phyloP scores from a whole-genome alignment of 2,113 vertebrate genomes.

The Rhinopomastus cyanomelas region DNA sequence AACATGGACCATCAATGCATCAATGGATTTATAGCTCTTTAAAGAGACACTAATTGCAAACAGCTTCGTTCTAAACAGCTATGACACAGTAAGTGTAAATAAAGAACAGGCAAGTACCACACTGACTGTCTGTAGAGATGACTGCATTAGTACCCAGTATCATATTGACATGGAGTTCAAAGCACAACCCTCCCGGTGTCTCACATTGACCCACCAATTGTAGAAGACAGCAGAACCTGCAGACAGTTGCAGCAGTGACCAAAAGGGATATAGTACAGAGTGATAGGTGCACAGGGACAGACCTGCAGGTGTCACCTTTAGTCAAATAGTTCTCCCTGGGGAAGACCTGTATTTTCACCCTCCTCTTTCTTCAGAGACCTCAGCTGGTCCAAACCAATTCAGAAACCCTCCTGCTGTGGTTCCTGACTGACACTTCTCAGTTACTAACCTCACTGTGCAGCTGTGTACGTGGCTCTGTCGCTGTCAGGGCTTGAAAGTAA shows the following conservation, averaged over 20 bases:
- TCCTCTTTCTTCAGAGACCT: not conserved
- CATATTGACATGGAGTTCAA: not conserved
- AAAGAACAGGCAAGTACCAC: not conserved
- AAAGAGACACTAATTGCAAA: not conserved
- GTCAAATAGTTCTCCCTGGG: not conserved
- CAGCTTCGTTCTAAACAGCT: not conserved
- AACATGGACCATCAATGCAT: not conserved
- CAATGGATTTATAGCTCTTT: not conserved
- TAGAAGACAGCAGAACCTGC: not conserved
- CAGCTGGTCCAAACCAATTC: not conserved
- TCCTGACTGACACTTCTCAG: not conserved
- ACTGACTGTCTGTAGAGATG: not conserved
- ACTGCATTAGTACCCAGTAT: not conserved
- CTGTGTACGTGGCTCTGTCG: not conserved
- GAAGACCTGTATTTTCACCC: accelerated
- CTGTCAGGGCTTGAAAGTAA: too few species aligned
- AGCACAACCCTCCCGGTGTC: not conserved
- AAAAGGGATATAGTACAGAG: too few species aligned
- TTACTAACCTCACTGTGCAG: not conserved
- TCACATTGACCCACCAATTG: not conserved
- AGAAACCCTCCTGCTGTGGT: not conserved
- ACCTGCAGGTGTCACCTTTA: not conserved
- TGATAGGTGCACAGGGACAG: not conserved
- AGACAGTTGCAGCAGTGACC: not conserved
- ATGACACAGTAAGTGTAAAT: not conserved